These are phyloP conservation scores for Petrocephalus zakoni DNA, from an alignment of 2,113 vertebrate genomes.

Conservation along the genomic window DNA sequence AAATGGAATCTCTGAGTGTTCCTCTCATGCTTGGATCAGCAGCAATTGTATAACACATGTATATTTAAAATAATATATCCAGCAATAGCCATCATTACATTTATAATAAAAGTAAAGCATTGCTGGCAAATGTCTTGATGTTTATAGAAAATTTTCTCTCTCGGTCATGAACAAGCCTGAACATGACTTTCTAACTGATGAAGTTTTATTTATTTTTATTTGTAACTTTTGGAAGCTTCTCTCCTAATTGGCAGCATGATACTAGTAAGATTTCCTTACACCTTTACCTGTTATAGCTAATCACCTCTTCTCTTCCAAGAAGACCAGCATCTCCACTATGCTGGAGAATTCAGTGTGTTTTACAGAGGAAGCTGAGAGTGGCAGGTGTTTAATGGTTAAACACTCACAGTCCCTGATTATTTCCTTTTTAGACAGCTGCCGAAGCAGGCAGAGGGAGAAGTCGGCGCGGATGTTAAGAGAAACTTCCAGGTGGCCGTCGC, in stretches of 20 bases:
- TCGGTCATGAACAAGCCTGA: background rate
- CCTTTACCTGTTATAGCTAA: constrained; percentile 46
- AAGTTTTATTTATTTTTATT: too few relatives aligned
- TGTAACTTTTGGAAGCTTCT: background rate
- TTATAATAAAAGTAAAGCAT: background rate
- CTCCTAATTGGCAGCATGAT: constrained; percentile 31
- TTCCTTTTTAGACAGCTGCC: background rate
- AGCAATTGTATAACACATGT: background rate
- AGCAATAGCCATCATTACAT: constrained; percentile 4
- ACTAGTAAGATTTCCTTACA: constrained; percentile 47
- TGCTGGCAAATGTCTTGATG: constrained; percentile 7
- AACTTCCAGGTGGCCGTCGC: background rate
- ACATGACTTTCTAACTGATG: too few relatives aligned
- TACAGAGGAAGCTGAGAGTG: background rate
- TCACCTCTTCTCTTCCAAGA: constrained; percentile 61
- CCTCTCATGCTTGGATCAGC: background rate
- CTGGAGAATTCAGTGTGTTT: background rate
- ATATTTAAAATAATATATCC: constrained; percentile 4
- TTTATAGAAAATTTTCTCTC: background rate
- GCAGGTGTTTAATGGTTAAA: background rate
- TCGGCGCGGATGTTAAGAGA: background rate
- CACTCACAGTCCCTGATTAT: background rate
- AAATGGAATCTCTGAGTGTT: background rate
- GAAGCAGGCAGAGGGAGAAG: too few relatives aligned
- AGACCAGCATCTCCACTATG: constrained; percentile 31